Evolutionary conservation across 2,888 invertebrate species (phyloP).

Genomic region (Cybosia mesomella): DNA sequence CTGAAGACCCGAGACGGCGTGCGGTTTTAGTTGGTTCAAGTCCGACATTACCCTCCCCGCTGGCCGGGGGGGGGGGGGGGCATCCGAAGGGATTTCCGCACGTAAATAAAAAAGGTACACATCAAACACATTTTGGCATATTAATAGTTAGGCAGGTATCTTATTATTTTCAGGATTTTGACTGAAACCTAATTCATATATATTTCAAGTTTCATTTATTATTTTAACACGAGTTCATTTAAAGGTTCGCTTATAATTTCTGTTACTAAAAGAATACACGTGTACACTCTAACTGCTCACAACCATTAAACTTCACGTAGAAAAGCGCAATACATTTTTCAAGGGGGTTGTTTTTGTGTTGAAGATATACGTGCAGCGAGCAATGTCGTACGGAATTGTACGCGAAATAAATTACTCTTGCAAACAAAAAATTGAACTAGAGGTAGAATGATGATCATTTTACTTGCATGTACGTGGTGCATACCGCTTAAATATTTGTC

Average conservation of each 20-base stretch:
- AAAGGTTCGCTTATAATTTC: slow-evolving; percentile 15
- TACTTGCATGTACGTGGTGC: background rate
- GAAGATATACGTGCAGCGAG: slow-evolving; percentile 49
- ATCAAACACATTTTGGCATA: too few species aligned
- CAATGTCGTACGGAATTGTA: slow-evolving; percentile 44
- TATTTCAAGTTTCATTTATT: slow-evolving; percentile 24
- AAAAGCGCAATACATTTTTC: slow-evolving; percentile 51
- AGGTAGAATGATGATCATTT: slow-evolving; percentile 9
- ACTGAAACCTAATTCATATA: slow-evolving; percentile 1
- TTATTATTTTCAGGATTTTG: too few species aligned
- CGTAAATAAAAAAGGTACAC: too few species aligned
- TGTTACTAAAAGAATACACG: slow-evolving; percentile 18
- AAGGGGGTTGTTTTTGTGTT: slow-evolving; percentile 44
- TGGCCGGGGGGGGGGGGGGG: too few species aligned
- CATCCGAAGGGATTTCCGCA: too few species aligned
- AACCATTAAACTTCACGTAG: slow-evolving; percentile 46
- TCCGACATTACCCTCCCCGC: too few species aligned
- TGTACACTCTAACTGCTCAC: slow-evolving; percentile 28
- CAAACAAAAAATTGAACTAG: slow-evolving; percentile 35
- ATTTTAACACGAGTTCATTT: slow-evolving; percentile 25
- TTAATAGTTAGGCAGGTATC: too few species aligned
- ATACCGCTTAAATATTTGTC: background rate
- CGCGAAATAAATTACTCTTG: slow-evolving; percentile 42
- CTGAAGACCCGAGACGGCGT: too few species aligned
- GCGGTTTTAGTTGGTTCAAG: too few species aligned